Evolutionary conservation across 2,888 invertebrate genomes (phyloP).

Genomic region (Scaeva pyrastri): DNA sequence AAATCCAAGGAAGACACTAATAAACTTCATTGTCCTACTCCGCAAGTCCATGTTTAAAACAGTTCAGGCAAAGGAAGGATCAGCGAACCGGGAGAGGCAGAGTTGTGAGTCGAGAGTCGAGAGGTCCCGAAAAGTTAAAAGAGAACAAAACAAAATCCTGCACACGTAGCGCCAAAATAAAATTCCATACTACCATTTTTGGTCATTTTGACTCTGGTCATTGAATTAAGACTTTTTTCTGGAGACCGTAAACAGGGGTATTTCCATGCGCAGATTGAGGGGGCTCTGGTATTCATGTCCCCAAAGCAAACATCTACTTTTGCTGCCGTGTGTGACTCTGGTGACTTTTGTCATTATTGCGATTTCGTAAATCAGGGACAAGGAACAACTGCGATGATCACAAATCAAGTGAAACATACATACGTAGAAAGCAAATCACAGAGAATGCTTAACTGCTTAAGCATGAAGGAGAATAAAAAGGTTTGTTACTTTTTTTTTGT

Average conservation of each 20-base stretch:
- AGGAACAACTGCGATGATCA: constrained; percentile 60
- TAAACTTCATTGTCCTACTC: constrained; percentile 69
- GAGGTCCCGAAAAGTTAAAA: constrained; percentile 50
- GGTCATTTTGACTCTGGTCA: constrained; percentile 60
- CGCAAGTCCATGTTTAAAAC: constrained; percentile 42
- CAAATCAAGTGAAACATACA: constrained; percentile 66
- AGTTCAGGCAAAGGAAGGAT: constrained; percentile 28
- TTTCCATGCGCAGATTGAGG: background rate
- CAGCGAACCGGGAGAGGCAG: constrained; percentile 7
- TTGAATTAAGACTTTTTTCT: constrained; percentile 25
- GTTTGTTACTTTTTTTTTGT: constrained; percentile 13
- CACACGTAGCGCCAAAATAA: constrained; percentile 73
- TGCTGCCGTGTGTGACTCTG: constrained; percentile 66
- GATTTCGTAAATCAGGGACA: constrained; percentile 75
- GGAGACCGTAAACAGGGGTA: background rate
- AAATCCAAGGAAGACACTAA: constrained; percentile 67
- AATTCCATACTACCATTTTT: constrained; percentile 71
- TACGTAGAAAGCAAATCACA: constrained; percentile 49
- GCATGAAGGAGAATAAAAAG: constrained; percentile 53
- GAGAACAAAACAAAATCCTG: constrained; percentile 27
- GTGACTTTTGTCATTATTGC: constrained; percentile 74
- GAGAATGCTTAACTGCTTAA: constrained; percentile 45
- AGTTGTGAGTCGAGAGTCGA: background rate
- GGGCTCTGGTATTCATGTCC: background rate
- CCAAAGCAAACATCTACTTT: constrained; percentile 46